Evolutionary conservation across 92 coral and sea anemone species (phyloP), one percentile per base, ranked within the genome.

Genomic region (Umimayanthus chanpuru): DNA sequence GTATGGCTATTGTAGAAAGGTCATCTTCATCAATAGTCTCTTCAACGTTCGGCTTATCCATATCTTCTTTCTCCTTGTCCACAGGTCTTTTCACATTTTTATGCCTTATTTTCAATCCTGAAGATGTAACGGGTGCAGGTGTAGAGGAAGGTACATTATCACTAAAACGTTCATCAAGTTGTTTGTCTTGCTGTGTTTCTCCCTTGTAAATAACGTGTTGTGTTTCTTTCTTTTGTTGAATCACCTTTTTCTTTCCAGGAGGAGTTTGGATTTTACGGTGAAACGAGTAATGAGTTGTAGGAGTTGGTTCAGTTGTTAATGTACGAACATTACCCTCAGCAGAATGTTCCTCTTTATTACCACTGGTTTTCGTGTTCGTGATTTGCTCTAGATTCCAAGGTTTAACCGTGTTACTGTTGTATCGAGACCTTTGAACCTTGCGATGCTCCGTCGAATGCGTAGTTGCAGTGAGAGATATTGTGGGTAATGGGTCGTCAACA

Each of bases 211-310:
- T 61, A 21, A 2, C 6, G 7, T 61, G 1, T 6, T 61, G 68
- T 61, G 20, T 61, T 32, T 23, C 79, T 74, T 38, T 75, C 88
- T 40, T 20, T 25, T 20, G 49, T 61, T 32, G 2, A 66, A 9
- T 6, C 16, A 10, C 40, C 64, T 26, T 14, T n/a, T 73, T 90
- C 40, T 72, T 61, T 2, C 88, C 81, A 29, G 64, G 78, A 21
- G 90, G 88, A 39, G 90, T 76, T 23, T 25, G 40, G 56, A 74
- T 90, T 80, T 90, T 29, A 41, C 86, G 85, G 36, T 81, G 88
- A 83, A 81, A 80, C 5, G 71, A 83, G n/a, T 29, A 26, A 39
- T 72, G 72, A 47, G 76, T 40, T 12, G 87, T 47, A 6, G 90
- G 81, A 29, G 58, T 23, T 23, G 49, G 53, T 21, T 5, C 5